Percentiles rank a stretch among this genome's conserved stretches.
These are phyloP conservation scores for Bombus difficillimus DNA, from an alignment of 1,140 invertebrate genomes.

Conservation along the genomic window DNA sequence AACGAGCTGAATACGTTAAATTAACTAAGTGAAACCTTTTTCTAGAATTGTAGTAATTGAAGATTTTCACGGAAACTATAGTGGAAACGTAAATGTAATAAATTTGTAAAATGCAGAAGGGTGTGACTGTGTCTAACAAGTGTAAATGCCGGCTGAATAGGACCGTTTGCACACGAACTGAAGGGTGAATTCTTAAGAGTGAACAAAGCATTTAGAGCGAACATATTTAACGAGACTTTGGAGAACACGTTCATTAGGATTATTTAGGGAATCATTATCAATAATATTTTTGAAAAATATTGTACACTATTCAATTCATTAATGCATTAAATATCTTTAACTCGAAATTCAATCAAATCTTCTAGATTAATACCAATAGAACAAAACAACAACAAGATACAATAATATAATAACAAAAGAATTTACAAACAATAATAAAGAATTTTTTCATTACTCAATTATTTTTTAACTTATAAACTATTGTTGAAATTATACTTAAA, in stretches of 20 bases:
- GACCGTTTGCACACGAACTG: not conserved
- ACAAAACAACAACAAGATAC: not conserved
- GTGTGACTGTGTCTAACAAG: slow-evolving; percentile 12
- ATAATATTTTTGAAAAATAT: not conserved
- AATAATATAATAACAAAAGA: not conserved
- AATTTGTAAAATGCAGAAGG: not conserved
- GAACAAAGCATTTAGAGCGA: slow-evolving; percentile 9
- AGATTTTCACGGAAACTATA: not conserved
- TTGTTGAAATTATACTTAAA: not conserved
- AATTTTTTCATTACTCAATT: not conserved
- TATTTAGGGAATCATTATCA: not conserved
- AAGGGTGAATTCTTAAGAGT: not conserved
- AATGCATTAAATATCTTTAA: not conserved
- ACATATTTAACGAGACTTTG: not conserved
- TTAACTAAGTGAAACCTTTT: not conserved
- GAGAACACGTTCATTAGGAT: not conserved
- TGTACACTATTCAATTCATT: not conserved
- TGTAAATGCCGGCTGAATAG: not conserved
- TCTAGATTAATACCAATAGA: not conserved
- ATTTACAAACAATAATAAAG: too few relatives aligned
- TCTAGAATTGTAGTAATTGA: not conserved
- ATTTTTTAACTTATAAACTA: not conserved
- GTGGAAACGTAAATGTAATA: not conserved
- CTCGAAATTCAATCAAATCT: not conserved
- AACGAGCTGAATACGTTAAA: not conserved